Conservation (phyloP, 1,140 invertebrate species). For the Magallana gigas region DNA sequence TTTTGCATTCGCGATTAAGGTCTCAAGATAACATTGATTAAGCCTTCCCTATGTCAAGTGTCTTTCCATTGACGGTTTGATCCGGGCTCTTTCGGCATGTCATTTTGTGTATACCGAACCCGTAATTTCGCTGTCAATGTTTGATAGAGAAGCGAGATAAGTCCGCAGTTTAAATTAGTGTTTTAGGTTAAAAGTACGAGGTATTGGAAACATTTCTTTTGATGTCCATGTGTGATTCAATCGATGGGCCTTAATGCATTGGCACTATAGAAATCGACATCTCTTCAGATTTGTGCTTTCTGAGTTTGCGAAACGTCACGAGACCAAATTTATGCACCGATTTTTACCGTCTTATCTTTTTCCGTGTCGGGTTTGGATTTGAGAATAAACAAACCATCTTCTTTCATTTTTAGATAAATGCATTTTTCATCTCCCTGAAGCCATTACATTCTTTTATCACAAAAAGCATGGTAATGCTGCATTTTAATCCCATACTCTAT, state of each 20-base stretch:
- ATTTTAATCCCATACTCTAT: background rate
- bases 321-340: background rate
- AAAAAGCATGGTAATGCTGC: background rate
- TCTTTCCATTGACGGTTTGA: constrained; percentile 37
- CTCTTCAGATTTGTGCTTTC: background rate
- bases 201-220: constrained; percentile 33
- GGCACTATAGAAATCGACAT: background rate
- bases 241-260: background rate
- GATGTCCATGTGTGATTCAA: constrained; percentile 17
- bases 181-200: constrained; percentile 32
- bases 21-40: constrained; percentile 40
- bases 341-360: constrained; percentile 5
- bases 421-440: constrained; percentile 1
- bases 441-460: constrained; percentile 15
- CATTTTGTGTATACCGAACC: constrained; percentile 18
- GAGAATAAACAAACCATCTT: background rate
- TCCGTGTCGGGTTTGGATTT: background rate
- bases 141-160: constrained; percentile 20
- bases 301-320: constrained; percentile 5
- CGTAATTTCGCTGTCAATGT: constrained; percentile 13
- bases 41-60: constrained; percentile 36
- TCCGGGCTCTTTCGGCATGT: constrained; percentile 4
- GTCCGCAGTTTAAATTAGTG: background rate
- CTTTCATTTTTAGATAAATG: constrained; percentile 5
- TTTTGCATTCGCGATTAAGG: constrained; percentile 22